Evolutionary conservation across 1,140 invertebrate genomes (phyloP), one percentile per base, ranked within the genome.

Genomic region (Ridgeia piscesae): DNA sequence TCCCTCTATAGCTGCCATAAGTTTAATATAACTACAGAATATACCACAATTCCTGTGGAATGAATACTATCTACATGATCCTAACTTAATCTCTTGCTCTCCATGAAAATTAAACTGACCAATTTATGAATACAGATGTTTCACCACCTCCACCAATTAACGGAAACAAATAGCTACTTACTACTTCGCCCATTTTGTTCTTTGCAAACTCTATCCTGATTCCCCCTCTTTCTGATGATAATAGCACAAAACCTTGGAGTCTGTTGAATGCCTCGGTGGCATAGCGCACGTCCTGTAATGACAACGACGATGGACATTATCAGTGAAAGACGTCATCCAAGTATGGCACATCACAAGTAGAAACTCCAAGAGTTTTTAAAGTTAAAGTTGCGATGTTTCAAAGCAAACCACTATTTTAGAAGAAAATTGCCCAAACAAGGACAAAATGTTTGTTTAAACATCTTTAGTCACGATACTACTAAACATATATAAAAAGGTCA

Each of bases 121-220:
- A 21, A 77, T 77, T 77, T 77, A 77, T 77, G 11, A 14, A 21
- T 31, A 77, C 27, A 17, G 58, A 77, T 42, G 42, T 42, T 42
- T 42, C 42, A 42, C 42, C 42, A 42, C 11, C 11, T 42, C 58
- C 27, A 77, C 27, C 2, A 77, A 21, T 31, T 0, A 77, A 77
- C 58, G 27, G 58, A 77, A 77, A 77, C 17, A 77, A 77, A 90
- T n/a, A 90, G 92, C 93, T 93, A 94, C 94, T 94, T 92, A 95
- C 97, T 96, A 97, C 97, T 97, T 98, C 98, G 93, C 97, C 97
- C 98, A 99, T 99, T 97, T 99, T 99, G 96, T 98, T 98, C 97
- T 99, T 98, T 96, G 99, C 99, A 97, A 98, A 99, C 97, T 99
- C 99, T 96, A 99, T 99, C 96, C 98, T 97, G 96, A 99, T 99